A percentile compares a stretch with the other conserved stretches of the same genome.
These are phyloP conservation scores for Lepus townsendii DNA, from an alignment of 2,797 vertebrate genomes.

Conservation along the genomic window DNA sequence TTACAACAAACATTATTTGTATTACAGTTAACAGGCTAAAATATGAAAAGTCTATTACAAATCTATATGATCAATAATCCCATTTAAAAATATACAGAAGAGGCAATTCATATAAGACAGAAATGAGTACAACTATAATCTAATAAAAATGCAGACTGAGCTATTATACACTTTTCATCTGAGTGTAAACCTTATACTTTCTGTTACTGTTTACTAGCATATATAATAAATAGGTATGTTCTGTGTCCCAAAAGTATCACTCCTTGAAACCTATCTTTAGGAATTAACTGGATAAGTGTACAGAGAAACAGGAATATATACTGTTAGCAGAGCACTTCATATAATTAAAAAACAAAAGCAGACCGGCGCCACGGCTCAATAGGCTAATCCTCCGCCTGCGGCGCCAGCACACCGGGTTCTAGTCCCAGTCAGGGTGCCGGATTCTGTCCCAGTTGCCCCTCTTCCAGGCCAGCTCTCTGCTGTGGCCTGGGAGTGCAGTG, in stretches of 20 bases:
- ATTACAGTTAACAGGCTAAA: slow-evolving; percentile 44
- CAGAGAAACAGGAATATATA: not conserved
- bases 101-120: slow-evolving; percentile 35
- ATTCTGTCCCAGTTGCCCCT: too few relatives aligned
- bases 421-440: too few relatives aligned
- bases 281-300: not conserved
- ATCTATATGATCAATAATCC: slow-evolving; percentile 11
- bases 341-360: not conserved
- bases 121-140: slow-evolving; percentile 37
- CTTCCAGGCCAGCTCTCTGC: too few relatives aligned
- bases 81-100: slow-evolving; percentile 46
- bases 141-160: slow-evolving; percentile 56
- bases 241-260: not conserved
- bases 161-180: not conserved
- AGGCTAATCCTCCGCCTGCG: too few relatives aligned
- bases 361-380: too few relatives aligned
- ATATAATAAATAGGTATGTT: not conserved
- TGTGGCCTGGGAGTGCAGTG: too few relatives aligned
- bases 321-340: not conserved
- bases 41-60: slow-evolving; percentile 45
- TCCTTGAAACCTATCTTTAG: not conserved
- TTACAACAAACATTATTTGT: not conserved
- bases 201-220: slow-evolving; percentile 33
- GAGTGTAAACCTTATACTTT: not conserved
- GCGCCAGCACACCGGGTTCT: too few relatives aligned